phyloP scores from a whole-genome alignment of 2,113 vertebrate species.

The Sturnus vulgaris region DNA sequence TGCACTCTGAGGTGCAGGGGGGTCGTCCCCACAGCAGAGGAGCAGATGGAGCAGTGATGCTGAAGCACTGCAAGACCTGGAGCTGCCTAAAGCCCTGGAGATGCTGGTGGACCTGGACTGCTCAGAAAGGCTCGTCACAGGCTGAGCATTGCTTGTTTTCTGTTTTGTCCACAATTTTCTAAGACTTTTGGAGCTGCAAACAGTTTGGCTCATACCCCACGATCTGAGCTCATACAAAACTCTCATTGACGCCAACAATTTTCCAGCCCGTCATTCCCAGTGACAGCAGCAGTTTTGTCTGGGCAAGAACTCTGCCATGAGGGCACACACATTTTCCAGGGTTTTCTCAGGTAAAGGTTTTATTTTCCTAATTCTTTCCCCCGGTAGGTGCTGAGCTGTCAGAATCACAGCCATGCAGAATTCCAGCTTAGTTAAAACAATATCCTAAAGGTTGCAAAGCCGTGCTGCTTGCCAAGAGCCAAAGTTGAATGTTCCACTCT shows the following conservation, averaged over 20 bases:
- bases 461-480: constrained; percentile 26
- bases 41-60: neutral
- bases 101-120: neutral
- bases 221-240: neutral
- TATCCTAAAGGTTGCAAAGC: constrained; percentile 56
- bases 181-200: neutral
- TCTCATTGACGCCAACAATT: neutral
- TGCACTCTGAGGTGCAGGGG: neutral
- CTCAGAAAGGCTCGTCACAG: neutral
- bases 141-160: neutral
- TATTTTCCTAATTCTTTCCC: neutral
- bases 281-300: constrained; percentile 10
- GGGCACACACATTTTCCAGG: neutral
- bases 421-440: constrained; percentile 59
- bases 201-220: neutral
- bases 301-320: neutral
- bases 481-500: constrained; percentile 64
- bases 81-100: neutral
- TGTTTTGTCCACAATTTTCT: neutral
- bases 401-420: neutral
- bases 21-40: neutral
- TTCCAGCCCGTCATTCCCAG: neutral
- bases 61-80: neutral
- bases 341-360: constrained; percentile 53
- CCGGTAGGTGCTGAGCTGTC: constrained; percentile 37